Evolutionary conservation across 2,113 vertebrate species (phyloP).

Genomic region (Lophochroa leadbeateri): DNA sequence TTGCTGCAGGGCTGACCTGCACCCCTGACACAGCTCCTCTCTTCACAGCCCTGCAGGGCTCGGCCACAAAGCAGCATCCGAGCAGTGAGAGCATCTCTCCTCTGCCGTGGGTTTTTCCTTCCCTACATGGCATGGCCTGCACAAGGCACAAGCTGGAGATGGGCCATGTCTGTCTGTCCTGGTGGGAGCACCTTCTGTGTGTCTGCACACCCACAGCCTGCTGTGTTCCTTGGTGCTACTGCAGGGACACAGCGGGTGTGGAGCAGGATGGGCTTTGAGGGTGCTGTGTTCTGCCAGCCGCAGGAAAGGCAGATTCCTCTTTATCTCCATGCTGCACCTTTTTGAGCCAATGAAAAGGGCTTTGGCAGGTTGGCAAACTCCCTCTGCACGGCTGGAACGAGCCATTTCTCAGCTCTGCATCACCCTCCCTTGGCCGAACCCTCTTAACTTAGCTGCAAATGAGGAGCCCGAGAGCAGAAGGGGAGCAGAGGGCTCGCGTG

Average conservation of each 20-base stretch:
- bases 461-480: not conserved
- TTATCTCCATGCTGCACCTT: slow-evolving; percentile 36
- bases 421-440: not conserved
- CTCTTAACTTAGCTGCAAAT: slow-evolving; percentile 12
- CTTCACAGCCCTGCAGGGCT: not conserved
- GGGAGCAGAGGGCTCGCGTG: not conserved
- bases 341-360: slow-evolving; percentile 25
- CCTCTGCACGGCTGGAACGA: not conserved
- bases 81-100: not conserved
- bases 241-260: accelerated
- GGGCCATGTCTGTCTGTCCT: accelerated
- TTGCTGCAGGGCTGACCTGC: not conserved
- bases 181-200: not conserved
- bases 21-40: not conserved
- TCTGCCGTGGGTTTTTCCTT: not conserved
- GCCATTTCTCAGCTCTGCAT: slow-evolving; percentile 1
- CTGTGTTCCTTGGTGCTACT: not conserved
- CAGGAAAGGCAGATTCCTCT: not conserved
- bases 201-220: not conserved
- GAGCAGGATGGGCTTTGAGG: not conserved
- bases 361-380: not conserved
- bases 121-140: accelerated
- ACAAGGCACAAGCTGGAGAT: not conserved
- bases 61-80: not conserved
- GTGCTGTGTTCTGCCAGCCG: not conserved